Conservation (phyloP, 2,888 invertebrate genomes). For the Heterodera filipjevi region DNA sequence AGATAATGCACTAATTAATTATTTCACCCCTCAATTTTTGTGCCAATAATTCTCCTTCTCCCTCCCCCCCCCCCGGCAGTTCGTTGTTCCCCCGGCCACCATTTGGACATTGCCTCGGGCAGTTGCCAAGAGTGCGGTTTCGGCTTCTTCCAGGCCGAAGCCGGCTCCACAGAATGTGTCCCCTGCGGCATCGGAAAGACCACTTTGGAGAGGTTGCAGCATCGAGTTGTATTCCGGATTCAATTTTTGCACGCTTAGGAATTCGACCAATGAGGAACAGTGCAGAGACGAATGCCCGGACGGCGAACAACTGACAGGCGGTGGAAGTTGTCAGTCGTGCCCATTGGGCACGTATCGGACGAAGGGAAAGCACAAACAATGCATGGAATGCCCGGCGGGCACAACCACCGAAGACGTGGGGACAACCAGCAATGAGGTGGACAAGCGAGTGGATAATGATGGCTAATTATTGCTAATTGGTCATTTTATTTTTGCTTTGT, state of each 20-base stretch:
- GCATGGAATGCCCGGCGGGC: conserved; percentile 82
- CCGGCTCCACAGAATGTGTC: conserved; percentile 60
- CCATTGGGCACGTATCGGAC: conserved; percentile 84
- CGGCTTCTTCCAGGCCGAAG: conserved; percentile 64
- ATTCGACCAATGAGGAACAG: conserved; percentile 56
- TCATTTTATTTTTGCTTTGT: too few relatives aligned
- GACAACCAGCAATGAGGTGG: conserved; percentile 81
- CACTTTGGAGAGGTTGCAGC: conserved; percentile 50
- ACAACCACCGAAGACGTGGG: conserved; percentile 86
- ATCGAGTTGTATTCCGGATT: not conserved
- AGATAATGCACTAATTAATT: too few relatives aligned
- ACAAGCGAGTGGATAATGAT: not conserved
- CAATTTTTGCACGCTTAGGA: conserved; percentile 31
- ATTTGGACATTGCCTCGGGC: conserved; percentile 52
- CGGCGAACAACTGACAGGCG: conserved; percentile 69
- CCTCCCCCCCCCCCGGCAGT: too few relatives aligned
- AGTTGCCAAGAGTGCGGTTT: conserved; percentile 57
- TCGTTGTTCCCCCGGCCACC: conserved; percentile 62
- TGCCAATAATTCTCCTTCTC: conserved; percentile 17
- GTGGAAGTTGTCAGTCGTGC: conserved; percentile 89
- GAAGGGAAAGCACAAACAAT: conserved; percentile 85
- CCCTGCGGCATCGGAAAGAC: conserved; percentile 65
- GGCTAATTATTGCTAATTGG: too few relatives aligned
- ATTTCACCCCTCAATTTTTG: too few relatives aligned
- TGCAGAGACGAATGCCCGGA: conserved; percentile 66